These are phyloP conservation scores for Beris morrisii DNA, from an alignment of 2,888 invertebrate genomes.

Conservation along the genomic window DNA sequence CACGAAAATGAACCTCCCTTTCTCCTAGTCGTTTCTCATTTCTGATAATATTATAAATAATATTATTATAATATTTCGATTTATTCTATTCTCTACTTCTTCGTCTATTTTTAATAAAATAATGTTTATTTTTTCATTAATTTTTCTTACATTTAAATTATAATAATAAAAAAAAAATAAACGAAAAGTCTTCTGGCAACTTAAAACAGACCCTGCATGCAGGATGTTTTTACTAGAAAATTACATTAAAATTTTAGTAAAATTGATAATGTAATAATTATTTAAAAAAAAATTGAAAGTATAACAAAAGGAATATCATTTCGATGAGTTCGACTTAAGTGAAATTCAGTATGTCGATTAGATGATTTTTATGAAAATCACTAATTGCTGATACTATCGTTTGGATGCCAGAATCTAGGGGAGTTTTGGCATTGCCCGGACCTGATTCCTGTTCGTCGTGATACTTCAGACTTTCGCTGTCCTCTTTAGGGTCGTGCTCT, in stretches of 20 bases:
- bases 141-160: too few relatives aligned
- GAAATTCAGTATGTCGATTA: slow-evolving; percentile 3
- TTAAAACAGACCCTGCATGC: too few relatives aligned
- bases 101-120: too few relatives aligned
- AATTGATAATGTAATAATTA: too few relatives aligned
- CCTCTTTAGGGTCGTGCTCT: slow-evolving; percentile 49
- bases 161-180: too few relatives aligned
- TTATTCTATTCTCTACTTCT: slow-evolving; percentile 7
- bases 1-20: slow-evolving; percentile 18
- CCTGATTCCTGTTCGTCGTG: slow-evolving; percentile 42
- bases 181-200: too few relatives aligned
- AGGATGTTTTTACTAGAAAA: too few relatives aligned
- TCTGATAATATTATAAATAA: slow-evolving; percentile 13
- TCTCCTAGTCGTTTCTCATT: slow-evolving; percentile 6
- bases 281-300: too few relatives aligned
- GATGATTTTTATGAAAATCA: slow-evolving; percentile 5
- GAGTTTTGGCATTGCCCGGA: neutral
- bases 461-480: slow-evolving; percentile 51
- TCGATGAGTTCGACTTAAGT: too few relatives aligned
- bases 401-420: slow-evolving; percentile 1
- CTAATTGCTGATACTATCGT: slow-evolving; percentile 2
- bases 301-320: too few relatives aligned
- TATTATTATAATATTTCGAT: slow-evolving; percentile 4
- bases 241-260: too few relatives aligned
- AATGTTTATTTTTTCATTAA: too few relatives aligned